Evolutionary conservation across 2,888 invertebrate genomes (phyloP), one percentile per base, ranked within the genome.

Genomic region (Eueremaeus valkanovi): DNA sequence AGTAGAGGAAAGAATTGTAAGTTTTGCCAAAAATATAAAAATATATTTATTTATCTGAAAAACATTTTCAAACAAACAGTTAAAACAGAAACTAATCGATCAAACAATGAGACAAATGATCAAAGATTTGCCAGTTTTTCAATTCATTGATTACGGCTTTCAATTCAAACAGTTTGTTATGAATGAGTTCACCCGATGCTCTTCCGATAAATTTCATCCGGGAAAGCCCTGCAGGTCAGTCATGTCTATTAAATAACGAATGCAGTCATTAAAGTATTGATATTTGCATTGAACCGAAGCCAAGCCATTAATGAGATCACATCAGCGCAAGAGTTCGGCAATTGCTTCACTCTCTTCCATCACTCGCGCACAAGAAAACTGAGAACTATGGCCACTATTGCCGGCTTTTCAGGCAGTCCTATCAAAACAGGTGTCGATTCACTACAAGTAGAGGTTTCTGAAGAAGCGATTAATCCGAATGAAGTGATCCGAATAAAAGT

Each of bases 261-360:
- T 49, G 9, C 18, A 49, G 18, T n/a, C 11, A 49, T 11, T n/a
- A 49, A 13, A n/a, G 16, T 55, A n/a, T 13, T 36, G 11, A n/a
- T 66, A 33, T 45, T 6, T 29, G 16, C 5, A 31, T 45, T 27
- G n/a, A 29, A 27, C 24, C 18, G 31, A 29, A 42, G 21, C 16
- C 21, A 42, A 21, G 3, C 21, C 21, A 55, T 55, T 13, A 63
- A 73, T 66, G 27, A 49, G 13, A 51, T 76, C 2, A 74, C 76
- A 21, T 24, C 73, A 16, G 63, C 63, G 27, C 74, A 75, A 42
- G 61, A 73, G 5, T 18, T n/a, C 21, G 76, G 76, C 16, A 76
- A 76, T 51, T 76, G 76, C 27, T 76, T 74, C 31, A 76, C 76
- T 45, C 40, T 76, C 1, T 76, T 76, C 49, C 76, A 76, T 24